These are phyloP conservation scores for Gambusia yucatana DNA, from an alignment of 2,797 vertebrate genomes.

Conservation along the genomic window DNA sequence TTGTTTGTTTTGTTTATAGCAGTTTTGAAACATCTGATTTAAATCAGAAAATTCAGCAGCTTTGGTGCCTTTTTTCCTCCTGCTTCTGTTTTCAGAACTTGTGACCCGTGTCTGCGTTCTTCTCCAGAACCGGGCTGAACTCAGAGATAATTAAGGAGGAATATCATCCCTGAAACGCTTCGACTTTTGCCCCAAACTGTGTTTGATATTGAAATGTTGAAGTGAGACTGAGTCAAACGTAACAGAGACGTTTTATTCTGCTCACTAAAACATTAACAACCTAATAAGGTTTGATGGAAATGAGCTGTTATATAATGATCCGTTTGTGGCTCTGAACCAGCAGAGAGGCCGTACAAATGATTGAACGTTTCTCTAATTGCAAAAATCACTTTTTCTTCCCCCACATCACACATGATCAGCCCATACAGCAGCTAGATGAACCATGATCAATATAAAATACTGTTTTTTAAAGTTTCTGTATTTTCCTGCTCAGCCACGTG, in stretches of 20 bases:
- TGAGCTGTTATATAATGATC: conserved; percentile 24
- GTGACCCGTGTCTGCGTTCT: conserved; percentile 27
- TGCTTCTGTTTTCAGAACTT: conserved; percentile 34
- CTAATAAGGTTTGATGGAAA: conserved; percentile 31
- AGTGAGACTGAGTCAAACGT: conserved; percentile 58
- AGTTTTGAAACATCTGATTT: conserved; percentile 18
- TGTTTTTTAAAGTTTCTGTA: background rate
- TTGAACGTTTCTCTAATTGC: conserved; percentile 19
- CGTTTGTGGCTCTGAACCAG: conserved; percentile 22
- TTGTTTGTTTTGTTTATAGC: conserved; percentile 4
- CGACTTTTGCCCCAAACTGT: conserved; percentile 48
- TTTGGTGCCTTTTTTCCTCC: conserved; percentile 41
- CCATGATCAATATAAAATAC: too few relatives aligned
- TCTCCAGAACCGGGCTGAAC: conserved; percentile 45
- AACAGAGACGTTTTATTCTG: conserved; percentile 14
- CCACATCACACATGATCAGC: conserved; percentile 10
- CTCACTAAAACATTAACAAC: conserved; percentile 4
- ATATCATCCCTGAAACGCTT: conserved; percentile 36
- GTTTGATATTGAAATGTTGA: conserved; percentile 68
- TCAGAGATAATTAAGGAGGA: conserved; percentile 57
- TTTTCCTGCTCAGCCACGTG: background rate
- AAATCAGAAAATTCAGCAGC: conserved; percentile 19
- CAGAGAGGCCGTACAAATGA: conserved; percentile 24
- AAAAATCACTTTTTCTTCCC: background rate
- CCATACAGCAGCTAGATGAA: background rate